A percentile compares a stretch with the other conserved stretches of the same genome.
Evolutionary conservation across 1,140 invertebrate species (phyloP).

Genomic region (Pararge aegeria): DNA sequence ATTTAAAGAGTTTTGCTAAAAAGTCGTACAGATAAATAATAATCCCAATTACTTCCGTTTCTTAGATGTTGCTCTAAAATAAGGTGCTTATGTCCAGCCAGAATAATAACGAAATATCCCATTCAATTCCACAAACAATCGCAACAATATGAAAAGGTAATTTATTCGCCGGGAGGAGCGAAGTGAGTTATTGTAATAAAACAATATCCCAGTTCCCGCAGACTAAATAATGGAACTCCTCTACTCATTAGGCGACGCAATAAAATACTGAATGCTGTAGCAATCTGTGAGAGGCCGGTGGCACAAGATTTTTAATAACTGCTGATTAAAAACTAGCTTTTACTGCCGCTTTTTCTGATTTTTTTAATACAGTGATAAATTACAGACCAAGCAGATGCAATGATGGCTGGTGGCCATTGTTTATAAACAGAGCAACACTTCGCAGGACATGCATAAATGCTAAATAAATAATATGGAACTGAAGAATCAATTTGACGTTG

Average conservation of each 20-base stretch:
- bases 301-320: background rate
- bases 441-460: too few relatives aligned
- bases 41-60: too few relatives aligned
- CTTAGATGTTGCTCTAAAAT: too few relatives aligned
- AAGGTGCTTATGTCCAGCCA: background rate
- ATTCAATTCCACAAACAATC: conserved; percentile 1
- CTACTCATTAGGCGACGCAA: conserved; percentile 13
- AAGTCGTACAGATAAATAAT: too few relatives aligned
- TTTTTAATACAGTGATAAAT: too few relatives aligned
- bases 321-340: background rate
- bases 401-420: too few relatives aligned
- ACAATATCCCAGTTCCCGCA: conserved; percentile 6
- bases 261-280: conserved; percentile 5
- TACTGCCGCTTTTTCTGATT: too few relatives aligned
- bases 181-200: conserved; percentile 12
- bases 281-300: background rate
- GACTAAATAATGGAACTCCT: conserved; percentile 11
- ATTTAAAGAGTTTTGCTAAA: too few relatives aligned
- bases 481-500: too few relatives aligned
- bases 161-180: background rate
- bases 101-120: background rate
- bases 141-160: conserved; percentile 10
- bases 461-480: too few relatives aligned
- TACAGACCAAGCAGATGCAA: too few relatives aligned
- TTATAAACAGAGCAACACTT: too few relatives aligned